These are phyloP conservation scores for Drosophila nigrodunni DNA, from an alignment of 1,140 invertebrate genomes.

Conservation along the genomic window DNA sequence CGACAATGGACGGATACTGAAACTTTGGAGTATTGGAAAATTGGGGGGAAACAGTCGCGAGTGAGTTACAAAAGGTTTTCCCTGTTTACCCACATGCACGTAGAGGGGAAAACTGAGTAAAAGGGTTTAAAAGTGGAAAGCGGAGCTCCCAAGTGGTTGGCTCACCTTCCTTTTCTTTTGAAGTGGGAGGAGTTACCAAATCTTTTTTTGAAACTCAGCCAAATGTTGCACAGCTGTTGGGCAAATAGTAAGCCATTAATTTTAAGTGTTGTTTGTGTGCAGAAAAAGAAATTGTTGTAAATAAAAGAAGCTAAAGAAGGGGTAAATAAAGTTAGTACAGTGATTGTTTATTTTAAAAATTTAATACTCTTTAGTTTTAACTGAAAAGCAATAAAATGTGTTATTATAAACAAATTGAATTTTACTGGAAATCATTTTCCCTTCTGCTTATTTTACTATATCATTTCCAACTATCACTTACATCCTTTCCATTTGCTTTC, in stretches of 20 bases:
- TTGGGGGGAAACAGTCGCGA: conserved; percentile 58
- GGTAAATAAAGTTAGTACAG: neutral
- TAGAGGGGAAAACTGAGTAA: conserved; percentile 8
- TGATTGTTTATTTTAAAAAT: neutral
- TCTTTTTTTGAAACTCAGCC: conserved; percentile 22
- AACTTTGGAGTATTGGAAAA: conserved; percentile 9
- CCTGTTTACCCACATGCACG: conserved; percentile 76
- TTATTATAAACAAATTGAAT: too few species aligned
- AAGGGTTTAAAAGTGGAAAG: neutral
- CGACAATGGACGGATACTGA: conserved; percentile 20
- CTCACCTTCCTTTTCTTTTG: conserved; percentile 20
- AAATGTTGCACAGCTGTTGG: conserved; percentile 73
- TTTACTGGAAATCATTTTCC: too few species aligned
- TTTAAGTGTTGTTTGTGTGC: conserved; percentile 64
- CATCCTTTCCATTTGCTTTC: neutral
- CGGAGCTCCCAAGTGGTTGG: conserved; percentile 46
- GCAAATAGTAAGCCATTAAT: conserved; percentile 78
- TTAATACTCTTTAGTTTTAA: neutral
- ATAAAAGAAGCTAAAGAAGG: neutral
- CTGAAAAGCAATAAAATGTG: too few species aligned
- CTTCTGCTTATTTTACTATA: neutral
- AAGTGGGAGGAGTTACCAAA: conserved; percentile 14
- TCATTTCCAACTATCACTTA: neutral
- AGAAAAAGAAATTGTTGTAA: neutral
- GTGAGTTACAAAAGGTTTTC: conserved; percentile 73